Conservation (phyloP, 2,888 invertebrate genomes). For the Desoria tigrina region DNA sequence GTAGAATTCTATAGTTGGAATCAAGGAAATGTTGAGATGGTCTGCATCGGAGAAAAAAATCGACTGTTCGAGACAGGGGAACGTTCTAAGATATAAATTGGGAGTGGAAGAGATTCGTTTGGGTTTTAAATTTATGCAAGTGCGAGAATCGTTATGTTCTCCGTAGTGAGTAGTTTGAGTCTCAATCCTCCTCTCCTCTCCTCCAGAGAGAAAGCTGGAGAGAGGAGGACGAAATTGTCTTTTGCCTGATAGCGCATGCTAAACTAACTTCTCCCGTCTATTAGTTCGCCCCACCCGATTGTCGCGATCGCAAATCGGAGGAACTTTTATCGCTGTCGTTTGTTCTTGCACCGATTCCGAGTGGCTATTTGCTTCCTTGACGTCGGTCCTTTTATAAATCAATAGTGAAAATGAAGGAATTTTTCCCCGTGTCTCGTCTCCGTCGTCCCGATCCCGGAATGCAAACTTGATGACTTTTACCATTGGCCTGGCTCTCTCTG, state of each 20-base stretch:
- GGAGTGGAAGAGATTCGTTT: constrained; percentile 36
- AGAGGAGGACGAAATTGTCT: constrained; percentile 46
- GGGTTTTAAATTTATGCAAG: constrained; percentile 48
- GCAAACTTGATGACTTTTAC: constrained; percentile 49
- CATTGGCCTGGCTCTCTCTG: neutral
- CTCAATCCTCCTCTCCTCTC: no score
- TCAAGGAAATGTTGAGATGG: neutral
- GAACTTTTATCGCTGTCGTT: constrained; percentile 54
- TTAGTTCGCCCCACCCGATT: constrained; percentile 54
- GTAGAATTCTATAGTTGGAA: no score
- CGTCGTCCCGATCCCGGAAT: constrained; percentile 41
- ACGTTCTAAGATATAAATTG: constrained; percentile 15
- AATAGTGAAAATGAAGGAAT: constrained; percentile 54
- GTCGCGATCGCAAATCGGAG: constrained; percentile 54
- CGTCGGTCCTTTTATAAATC: constrained; percentile 52
- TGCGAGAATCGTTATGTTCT: constrained; percentile 42
- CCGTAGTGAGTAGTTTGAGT: constrained; percentile 13
- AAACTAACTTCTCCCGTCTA: constrained; percentile 54
- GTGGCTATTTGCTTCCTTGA: constrained; percentile 54
- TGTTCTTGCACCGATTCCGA: constrained; percentile 54
- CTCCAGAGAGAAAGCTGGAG: constrained; percentile 6
- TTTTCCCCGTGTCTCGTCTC: constrained; percentile 50
- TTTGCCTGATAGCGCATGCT: constrained; percentile 54
- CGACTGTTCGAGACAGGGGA: constrained; percentile 1
- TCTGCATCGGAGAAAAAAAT: constrained; percentile 4